Conservation (phyloP, 2,797 vertebrate genomes). For the Fistularia tabacaria region DNA sequence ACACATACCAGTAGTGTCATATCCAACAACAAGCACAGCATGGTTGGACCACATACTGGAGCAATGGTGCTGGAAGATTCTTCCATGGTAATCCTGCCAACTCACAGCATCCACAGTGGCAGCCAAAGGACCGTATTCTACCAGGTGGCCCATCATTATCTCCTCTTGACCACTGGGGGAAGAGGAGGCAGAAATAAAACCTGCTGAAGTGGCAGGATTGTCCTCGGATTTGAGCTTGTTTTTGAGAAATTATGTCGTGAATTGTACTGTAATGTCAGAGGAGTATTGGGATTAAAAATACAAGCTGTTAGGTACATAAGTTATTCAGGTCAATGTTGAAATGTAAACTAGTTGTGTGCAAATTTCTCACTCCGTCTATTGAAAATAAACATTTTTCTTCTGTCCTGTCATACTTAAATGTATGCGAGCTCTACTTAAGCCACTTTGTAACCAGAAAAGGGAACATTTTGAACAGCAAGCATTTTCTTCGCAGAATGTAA, state of each 20-base stretch:
- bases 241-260: not conserved
- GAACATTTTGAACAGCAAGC: no score
- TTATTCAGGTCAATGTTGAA: slow-evolving; percentile 2
- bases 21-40: slow-evolving; percentile 86
- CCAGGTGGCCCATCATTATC: slow-evolving; percentile 80
- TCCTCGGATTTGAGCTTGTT: not conserved
- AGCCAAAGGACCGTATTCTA: slow-evolving; percentile 80
- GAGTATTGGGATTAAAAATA: not conserved
- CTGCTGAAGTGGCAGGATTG: no score
- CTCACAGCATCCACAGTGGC: slow-evolving; percentile 86
- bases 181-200: slow-evolving; percentile 2
- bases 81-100: slow-evolving; percentile 94
- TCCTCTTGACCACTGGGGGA: slow-evolving; percentile 76
- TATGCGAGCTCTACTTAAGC: no score
- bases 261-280: not conserved
- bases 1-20: slow-evolving; percentile 80
- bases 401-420: no score
- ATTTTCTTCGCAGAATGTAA: no score
- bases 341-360: not conserved
- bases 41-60: slow-evolving; percentile 87
- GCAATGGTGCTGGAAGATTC: slow-evolving; percentile 93
- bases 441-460: no score
- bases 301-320: not conserved
- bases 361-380: no score
- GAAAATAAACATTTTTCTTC: no score